Evolutionary conservation across 2,888 invertebrate genomes (phyloP).

Genomic region (Beris morrisii): DNA sequence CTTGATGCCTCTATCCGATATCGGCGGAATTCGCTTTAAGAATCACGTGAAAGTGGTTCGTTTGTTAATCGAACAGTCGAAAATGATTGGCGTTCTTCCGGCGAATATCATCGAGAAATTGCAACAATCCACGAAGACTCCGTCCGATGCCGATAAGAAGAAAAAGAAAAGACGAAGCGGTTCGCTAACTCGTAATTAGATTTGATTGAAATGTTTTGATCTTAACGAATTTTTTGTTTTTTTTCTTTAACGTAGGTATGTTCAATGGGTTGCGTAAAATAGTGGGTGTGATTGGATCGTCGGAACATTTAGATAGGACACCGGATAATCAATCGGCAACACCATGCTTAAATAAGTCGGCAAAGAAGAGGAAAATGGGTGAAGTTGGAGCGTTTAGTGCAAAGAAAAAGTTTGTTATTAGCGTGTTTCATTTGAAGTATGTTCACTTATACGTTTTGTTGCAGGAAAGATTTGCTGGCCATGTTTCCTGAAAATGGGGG

Average conservation of each 20-base stretch:
- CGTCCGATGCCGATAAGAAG: constrained; percentile 55
- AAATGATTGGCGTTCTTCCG: constrained; percentile 73
- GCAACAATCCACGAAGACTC: constrained; percentile 47
- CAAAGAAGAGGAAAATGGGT: constrained; percentile 66
- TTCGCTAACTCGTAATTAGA: constrained; percentile 73
- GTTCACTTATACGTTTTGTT: not conserved
- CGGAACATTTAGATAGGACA: constrained; percentile 58
- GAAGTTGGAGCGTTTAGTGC: constrained; percentile 64
- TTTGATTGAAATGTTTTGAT: constrained; percentile 13
- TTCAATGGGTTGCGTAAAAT: constrained; percentile 77
- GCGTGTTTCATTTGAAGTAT: constrained; percentile 12
- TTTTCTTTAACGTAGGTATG: constrained; percentile 62
- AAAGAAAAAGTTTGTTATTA: constrained; percentile 66
- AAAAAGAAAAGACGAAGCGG: constrained; percentile 84
- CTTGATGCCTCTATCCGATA: constrained; percentile 76
- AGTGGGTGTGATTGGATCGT: constrained; percentile 65
- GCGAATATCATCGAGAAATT: constrained; percentile 60
- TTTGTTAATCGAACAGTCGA: constrained; percentile 77
- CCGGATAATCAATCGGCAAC: constrained; percentile 51
- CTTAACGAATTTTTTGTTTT: constrained; percentile 31
- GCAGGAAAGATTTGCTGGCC: constrained; percentile 66
- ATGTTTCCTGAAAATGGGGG: constrained; percentile 63
- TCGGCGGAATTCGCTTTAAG: constrained; percentile 66
- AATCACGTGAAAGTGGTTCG: constrained; percentile 72
- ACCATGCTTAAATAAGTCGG: constrained; percentile 64